phyloP scores from a whole-genome alignment of 2,888 invertebrate species.

The Dynastes tityus region DNA sequence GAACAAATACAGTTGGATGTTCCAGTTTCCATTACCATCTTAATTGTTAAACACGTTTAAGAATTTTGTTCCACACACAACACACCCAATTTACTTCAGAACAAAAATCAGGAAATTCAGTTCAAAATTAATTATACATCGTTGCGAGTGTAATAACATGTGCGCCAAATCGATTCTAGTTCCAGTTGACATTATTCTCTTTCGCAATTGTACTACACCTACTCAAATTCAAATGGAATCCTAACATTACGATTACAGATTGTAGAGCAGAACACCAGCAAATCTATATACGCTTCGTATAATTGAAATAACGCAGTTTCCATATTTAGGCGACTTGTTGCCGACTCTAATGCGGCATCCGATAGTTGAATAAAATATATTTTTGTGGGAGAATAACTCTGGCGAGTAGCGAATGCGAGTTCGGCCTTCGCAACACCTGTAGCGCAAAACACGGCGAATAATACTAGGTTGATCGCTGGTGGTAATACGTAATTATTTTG shows the following conservation, averaged over 20 bases:
- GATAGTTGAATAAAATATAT: neutral
- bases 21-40: no score
- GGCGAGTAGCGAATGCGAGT: neutral
- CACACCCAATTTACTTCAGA: no score
- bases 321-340: neutral
- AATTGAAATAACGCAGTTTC: neutral
- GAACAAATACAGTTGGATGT: no score
- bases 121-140: no score
- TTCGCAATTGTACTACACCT: neutral
- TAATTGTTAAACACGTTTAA: no score
- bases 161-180: no score
- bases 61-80: no score
- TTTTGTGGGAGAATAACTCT: neutral
- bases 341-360: neutral
- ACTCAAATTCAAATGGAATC: neutral
- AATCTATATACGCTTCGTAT: neutral
- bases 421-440: conserved; percentile 18
- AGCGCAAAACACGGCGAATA: neutral
- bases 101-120: no score
- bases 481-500: neutral
- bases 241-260: neutral
- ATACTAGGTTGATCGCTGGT: neutral
- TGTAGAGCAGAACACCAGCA: neutral
- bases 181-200: no score
- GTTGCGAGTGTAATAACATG: no score